Evolutionary conservation across 2,888 invertebrate species (phyloP), one percentile per base, ranked within the genome.

Genomic region (Spisula subtruncata): DNA sequence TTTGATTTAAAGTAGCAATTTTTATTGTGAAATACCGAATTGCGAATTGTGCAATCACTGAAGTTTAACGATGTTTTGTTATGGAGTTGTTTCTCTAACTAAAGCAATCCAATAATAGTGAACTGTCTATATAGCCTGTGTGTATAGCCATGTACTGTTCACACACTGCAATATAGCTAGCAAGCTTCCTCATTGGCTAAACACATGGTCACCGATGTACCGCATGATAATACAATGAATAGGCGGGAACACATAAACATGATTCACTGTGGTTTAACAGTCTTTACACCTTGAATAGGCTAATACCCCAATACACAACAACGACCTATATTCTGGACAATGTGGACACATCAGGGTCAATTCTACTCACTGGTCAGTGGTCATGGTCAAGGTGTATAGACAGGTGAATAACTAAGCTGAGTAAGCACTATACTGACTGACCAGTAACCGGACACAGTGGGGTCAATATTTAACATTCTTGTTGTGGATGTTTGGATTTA

Each of bases 241-340:
- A 75, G 75, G 75, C 75, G 25, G 75, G 8, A 75, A 16, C n/a
- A 35, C n/a, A n/a, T n/a, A n/a, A n/a, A 18, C 41, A 18, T 75
- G 35, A 35, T 35, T 75, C 75, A 75, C 18, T 5, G 29, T n/a
- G 18, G 20, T 25, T 25, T 16, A 56, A 56, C 56, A 16, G 12
- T 56, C 12, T 75, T 75, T 18, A 75, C 75, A 32, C 35, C n/a
- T n/a, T n/a, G n/a, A n/a, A n/a, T n/a, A n/a, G n/a, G n/a, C n/a
- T n/a, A n/a, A n/a, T n/a, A n/a, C n/a, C n/a, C 75, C 75, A 75
- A 75, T 75, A 35, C 32, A 75, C 75, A 75, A n/a, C 60, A 25
- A n/a, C 10, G n/a, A 60, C 25, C 60, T 60, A n/a, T n/a, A 8
- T 60, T 8, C 25, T 25, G 20, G 60, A 60, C 60, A n/a, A n/a